phyloP scores from a whole-genome alignment of 2,797 vertebrate species.

The Helarctos malayanus region DNA sequence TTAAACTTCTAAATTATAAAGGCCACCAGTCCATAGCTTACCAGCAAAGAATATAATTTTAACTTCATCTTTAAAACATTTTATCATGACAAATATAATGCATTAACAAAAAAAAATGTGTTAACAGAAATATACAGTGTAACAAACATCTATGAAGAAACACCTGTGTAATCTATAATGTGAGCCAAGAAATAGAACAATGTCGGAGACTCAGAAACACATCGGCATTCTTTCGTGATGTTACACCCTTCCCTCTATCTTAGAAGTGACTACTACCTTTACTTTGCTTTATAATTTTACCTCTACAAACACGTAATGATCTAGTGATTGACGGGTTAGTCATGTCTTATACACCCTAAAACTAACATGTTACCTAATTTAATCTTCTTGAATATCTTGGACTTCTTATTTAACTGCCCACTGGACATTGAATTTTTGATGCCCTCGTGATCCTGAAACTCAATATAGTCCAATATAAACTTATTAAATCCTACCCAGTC shows the following conservation, averaged over 20 bases:
- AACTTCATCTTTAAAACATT: neutral
- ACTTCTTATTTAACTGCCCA: neutral
- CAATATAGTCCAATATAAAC: neutral
- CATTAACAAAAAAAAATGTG: neutral
- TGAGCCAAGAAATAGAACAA: neutral
- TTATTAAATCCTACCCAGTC: neutral
- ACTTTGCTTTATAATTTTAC: neutral
- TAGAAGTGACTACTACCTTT: neutral
- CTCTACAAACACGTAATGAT: neutral
- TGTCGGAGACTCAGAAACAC: neutral
- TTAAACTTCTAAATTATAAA: neutral
- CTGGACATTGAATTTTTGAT: neutral
- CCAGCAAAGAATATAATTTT: neutral
- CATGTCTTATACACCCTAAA: neutral
- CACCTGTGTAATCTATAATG: neutral
- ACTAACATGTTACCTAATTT: neutral
- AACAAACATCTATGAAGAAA: neutral
- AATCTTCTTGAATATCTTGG: neutral
- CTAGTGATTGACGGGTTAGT: neutral
- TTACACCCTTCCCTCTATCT: rapidly evolving
- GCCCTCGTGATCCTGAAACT: neutral
- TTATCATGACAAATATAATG: neutral
- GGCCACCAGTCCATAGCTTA: neutral
- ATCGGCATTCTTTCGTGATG: neutral
- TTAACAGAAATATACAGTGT: neutral